phyloP scores from a whole-genome alignment of 2,797 vertebrate genomes.

The Artibeus lituratus region DNA sequence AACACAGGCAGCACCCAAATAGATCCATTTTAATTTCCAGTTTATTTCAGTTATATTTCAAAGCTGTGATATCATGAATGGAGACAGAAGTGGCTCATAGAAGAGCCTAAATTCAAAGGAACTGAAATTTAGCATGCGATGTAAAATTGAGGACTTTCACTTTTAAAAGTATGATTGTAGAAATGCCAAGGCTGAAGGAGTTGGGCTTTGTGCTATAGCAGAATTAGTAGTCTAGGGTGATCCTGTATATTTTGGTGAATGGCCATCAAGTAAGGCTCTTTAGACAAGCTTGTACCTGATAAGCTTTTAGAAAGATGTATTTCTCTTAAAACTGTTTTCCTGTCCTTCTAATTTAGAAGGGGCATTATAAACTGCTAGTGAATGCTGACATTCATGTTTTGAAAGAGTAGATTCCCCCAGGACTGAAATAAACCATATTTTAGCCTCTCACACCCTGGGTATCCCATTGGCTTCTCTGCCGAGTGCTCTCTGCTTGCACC shows the following conservation, averaged over 20 bases:
- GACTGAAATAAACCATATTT: not conserved
- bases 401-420: not conserved
- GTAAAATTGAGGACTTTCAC: conserved; percentile 35
- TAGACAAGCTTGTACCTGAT: not conserved
- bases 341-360: not conserved
- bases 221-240: not conserved
- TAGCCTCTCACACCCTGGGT: not conserved
- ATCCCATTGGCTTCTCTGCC: not conserved
- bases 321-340: conserved; percentile 4
- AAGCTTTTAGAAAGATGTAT: not conserved
- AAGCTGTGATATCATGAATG: conserved; percentile 41
- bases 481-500: conserved; percentile 26
- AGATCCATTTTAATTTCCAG: conserved; percentile 67
- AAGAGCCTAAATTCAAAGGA: conserved; percentile 39
- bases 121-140: conserved; percentile 50
- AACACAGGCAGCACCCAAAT: conserved; percentile 43
- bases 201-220: not conserved
- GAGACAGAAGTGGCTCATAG: conserved; percentile 21
- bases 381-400: not conserved
- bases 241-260: not conserved
- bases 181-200: not conserved
- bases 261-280: not conserved
- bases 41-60: conserved; percentile 56
- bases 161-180: not conserved
- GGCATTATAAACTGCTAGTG: not conserved